Evolutionary conservation across 64 coral and sea anemone species (phyloP).

Genomic region (Stichodactyla mertensii): DNA sequence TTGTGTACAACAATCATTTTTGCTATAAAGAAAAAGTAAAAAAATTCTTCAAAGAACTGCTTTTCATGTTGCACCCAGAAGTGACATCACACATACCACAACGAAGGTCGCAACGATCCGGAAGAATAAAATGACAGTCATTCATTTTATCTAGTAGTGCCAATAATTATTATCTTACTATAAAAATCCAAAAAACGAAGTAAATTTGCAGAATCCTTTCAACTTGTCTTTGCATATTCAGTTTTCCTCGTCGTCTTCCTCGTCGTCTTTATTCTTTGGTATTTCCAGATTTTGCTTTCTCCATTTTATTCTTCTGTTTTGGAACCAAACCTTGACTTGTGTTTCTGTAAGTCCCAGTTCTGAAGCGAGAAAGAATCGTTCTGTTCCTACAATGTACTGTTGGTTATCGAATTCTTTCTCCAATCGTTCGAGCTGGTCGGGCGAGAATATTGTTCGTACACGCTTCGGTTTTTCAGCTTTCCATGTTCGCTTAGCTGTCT

Average conservation of each 20-base stretch:
- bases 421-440: slow-evolving; percentile 45
- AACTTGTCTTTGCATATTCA: neutral
- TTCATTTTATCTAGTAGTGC: no score
- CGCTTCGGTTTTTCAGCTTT: slow-evolving; percentile 42
- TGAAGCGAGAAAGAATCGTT: slow-evolving; percentile 49
- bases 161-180: neutral
- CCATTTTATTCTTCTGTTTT: slow-evolving; percentile 64
- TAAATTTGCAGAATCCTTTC: neutral
- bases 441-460: slow-evolving; percentile 49
- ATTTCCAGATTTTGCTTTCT: slow-evolving; percentile 31
- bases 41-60: no score
- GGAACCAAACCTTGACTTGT: slow-evolving; percentile 67
- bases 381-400: slow-evolving; percentile 50
- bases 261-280: neutral
- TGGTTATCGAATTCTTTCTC: slow-evolving; percentile 62
- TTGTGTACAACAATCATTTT: no score
- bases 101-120: no score
- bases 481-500: neutral
- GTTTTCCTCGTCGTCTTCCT: slow-evolving; percentile 12
- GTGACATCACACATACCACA: no score
- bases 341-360: slow-evolving; percentile 58
- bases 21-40: no score
- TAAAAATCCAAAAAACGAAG: neutral
- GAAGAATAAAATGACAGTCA: no score
- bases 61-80: no score